Conservation (phyloP, 2,797 vertebrate genomes). For the Psittacula derbiana region DNA sequence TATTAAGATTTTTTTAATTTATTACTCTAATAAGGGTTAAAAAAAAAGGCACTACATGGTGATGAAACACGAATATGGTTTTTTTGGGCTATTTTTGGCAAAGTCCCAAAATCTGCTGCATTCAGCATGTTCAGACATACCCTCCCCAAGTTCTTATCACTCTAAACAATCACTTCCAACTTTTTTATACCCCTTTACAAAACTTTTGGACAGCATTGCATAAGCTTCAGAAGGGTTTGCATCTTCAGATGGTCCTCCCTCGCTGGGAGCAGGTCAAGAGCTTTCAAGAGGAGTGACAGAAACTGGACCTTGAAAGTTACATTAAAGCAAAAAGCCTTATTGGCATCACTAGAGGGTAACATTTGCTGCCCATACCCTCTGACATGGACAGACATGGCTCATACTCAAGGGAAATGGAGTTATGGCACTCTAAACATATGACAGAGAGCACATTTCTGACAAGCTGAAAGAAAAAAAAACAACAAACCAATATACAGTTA, state of each 20-base stretch:
- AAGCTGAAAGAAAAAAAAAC: neutral
- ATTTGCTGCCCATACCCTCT: neutral
- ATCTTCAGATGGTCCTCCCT: neutral
- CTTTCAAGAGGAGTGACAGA: neutral
- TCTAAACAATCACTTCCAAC: neutral
- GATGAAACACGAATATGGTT: neutral
- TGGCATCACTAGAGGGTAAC: neutral
- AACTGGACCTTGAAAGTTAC: neutral
- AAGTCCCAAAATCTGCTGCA: neutral
- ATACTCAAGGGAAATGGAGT: neutral
- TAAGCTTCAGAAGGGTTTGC: neutral
- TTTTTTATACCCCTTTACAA: neutral
- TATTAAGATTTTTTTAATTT: neutral
- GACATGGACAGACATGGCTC: neutral
- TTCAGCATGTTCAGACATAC: neutral
- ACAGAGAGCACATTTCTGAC: neutral
- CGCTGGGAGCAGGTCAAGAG: neutral
- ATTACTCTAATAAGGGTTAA: neutral
- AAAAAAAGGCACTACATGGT: neutral
- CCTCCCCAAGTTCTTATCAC: neutral
- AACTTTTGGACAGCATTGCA: neutral
- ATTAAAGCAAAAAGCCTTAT: neutral
- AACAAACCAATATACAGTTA: neutral
- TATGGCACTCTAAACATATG: neutral
- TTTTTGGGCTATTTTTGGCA: neutral